Base-by-base conservation (phyloP, 2,888 invertebrate genomes). In the Macaria notata region DNA sequence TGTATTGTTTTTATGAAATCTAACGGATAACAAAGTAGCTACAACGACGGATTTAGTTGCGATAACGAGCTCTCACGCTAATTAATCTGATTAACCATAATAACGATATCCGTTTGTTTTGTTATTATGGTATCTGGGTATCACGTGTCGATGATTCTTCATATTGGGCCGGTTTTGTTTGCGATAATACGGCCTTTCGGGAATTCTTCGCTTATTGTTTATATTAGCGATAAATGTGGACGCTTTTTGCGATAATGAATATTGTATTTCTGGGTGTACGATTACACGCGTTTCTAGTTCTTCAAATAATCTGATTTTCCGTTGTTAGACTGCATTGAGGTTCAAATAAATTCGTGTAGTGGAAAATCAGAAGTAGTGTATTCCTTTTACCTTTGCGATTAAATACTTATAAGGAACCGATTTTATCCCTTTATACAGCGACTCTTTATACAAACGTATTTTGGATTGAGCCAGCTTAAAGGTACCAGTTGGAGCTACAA, bases 1-100 rank as follows among this genome's bases (percentile, higher is more conserved):
- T 56, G 59, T 70, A 49, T 72, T 66, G 69, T 68, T 71, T 36
- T 65, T 56, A 59, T 63, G 46, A 62, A 73, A 66, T 66, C 61
- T 57, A 67, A 66, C 61, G 54, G 38, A 60, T 59, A 65, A 61
- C 62, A 61, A 63, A 63, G 49, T 57, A 38, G 39, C 57, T 49
- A 51, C 31, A 51, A 41, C 8, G 53, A 52, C 38, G 9, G 54
- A 39, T 53, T 51, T 52, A 53, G 45, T 64, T 61, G 51, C 52
- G 44, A 57, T 62, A 63, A 64, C 56, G 55, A 61, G 63, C 61
- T 59, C 46, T 29, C 33, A 49, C 64, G 62, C 66, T 68, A 68
- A 68, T 70, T 68, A 62, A 54, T 46, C 57, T 55, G 65, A 62
- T 58, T 66, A 63, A 59, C 67, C 57, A 68, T 51, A 47, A 71